Conservation (phyloP, 2,113 vertebrate species). For the Osmerus eperlanus region DNA sequence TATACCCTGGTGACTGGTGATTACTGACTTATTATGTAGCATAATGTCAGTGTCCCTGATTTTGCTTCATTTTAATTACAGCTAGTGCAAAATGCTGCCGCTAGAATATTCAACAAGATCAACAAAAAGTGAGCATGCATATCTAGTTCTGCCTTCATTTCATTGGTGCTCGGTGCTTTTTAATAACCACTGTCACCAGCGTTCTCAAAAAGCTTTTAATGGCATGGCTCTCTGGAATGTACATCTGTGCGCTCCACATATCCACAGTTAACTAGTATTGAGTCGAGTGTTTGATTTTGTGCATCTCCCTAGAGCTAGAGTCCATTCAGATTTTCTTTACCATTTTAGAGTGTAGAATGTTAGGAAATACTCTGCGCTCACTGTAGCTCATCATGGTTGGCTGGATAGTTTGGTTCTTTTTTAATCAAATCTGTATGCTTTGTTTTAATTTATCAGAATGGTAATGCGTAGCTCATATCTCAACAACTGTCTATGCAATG, state of each 20-base stretch:
- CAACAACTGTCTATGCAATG: not conserved
- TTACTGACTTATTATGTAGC: slow-evolving; percentile 25
- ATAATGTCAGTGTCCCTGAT: slow-evolving; percentile 62
- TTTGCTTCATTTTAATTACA: slow-evolving; percentile 71
- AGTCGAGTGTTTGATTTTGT: slow-evolving; percentile 22
- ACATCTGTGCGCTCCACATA: slow-evolving; percentile 43
- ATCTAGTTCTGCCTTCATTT: slow-evolving; percentile 68
- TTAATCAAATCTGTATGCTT: too few species aligned
- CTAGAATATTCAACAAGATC: slow-evolving; percentile 69
- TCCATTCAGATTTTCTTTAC: slow-evolving; percentile 9
- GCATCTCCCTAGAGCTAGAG: slow-evolving; percentile 21
- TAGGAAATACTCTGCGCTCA: slow-evolving; percentile 6
- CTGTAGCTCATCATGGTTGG: slow-evolving; percentile 8
- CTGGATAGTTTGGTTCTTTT: slow-evolving; percentile 13
- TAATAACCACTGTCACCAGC: slow-evolving; percentile 54
- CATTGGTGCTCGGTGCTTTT: slow-evolving; percentile 55
- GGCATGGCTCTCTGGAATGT: slow-evolving; percentile 62
- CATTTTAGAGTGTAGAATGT: slow-evolving; percentile 31
- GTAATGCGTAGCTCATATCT: not conserved
- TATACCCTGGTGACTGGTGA: slow-evolving; percentile 49
- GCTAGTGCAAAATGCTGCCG: slow-evolving; percentile 69
- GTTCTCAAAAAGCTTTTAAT: slow-evolving; percentile 56
- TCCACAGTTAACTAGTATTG: slow-evolving; percentile 32
- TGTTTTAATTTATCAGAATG: not conserved
- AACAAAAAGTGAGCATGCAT: slow-evolving; percentile 72